Base-by-base conservation (phyloP, 2,113 vertebrate species). In the Phoxinus phoxinus region DNA sequence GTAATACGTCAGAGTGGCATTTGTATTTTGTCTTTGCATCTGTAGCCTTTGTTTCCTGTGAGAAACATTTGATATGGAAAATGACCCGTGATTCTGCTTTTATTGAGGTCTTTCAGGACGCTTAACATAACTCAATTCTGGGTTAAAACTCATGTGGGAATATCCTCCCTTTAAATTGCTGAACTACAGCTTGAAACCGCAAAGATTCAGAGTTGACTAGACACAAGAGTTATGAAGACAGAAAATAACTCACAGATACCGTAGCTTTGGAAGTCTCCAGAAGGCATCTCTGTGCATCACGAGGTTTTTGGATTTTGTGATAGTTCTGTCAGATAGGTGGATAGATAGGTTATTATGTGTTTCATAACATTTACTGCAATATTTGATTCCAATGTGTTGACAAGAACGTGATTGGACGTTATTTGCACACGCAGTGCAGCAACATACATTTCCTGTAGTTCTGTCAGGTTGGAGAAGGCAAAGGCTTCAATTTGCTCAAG, bases 251-350 rank as follows among this genome's bases (percentile, higher is more conserved):
- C 90, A 95, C 95, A 95, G 89, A 92, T 78, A 84, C 61, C 9
- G 76, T 0, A 95, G 92, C 27, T 90, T 94, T 35, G 73, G 30
- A 0, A 94, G 88, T 89, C 91, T 91, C 87, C 77, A 91, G 90
- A 95, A 95, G 0, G 93, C 93, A 32, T 92, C 72, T 53, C 86
- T 85, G 35, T 94, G 86, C 85, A 65, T 84, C 27, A 21, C 90
- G 75, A 95, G 93, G 75, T 93, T 81, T 90, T 91, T 94, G 32
- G 93, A 93, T 81, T 93, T 94, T 15, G 90, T 89, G 69, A 95
- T 94, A 27, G 44, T 91, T 92, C 95, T 95, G 92, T 81, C 11
- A 25, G 19, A 58, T 25, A 83, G 35, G 23, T 32, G 32, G 17
- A 58, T 21, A 35, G 30, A 2, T 10, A 51, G 6, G 23, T 44